A percentile compares a stretch with the other conserved stretches of the same genome.
These are phyloP conservation scores for Thecophora atra DNA, from an alignment of 2,888 invertebrate genomes.

Conservation along the genomic window DNA sequence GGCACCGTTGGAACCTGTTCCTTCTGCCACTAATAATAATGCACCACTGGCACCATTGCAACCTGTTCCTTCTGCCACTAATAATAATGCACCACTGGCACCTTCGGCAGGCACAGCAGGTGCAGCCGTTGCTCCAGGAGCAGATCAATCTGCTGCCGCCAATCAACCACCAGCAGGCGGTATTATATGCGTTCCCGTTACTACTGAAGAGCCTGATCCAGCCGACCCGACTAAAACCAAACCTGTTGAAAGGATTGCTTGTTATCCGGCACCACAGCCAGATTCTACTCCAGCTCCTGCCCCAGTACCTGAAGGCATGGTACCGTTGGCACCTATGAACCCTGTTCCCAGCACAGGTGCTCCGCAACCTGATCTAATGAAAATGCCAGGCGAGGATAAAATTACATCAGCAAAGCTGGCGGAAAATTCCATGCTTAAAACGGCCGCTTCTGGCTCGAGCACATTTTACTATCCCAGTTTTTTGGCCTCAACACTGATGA, in stretches of 20 bases:
- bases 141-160: constrained; percentile 38
- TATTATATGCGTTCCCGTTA: constrained; percentile 61
- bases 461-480: constrained; percentile 40
- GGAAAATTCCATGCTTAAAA: constrained; percentile 48
- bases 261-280: constrained; percentile 60
- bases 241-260: constrained; percentile 61
- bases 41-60: constrained; percentile 47
- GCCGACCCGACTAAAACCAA: constrained; percentile 58
- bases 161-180: constrained; percentile 53
- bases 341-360: constrained; percentile 40
- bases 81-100: constrained; percentile 37
- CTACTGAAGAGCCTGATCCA: constrained; percentile 64
- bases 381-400: constrained; percentile 52
- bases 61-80: constrained; percentile 30
- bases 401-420: constrained; percentile 50
- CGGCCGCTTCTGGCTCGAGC: constrained; percentile 44
- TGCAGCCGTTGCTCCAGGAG: constrained; percentile 30
- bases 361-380: constrained; percentile 54
- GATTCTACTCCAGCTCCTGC: constrained; percentile 48
- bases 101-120: constrained; percentile 34
- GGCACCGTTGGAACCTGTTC: constrained; percentile 42
- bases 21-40: background rate
- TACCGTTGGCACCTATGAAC: constrained; percentile 51
- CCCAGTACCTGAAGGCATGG: constrained; percentile 43
- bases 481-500: constrained; percentile 47